These are phyloP conservation scores for Portunus trituberculatus DNA, from an alignment of 1,140 invertebrate species.

Conservation along the genomic window DNA sequence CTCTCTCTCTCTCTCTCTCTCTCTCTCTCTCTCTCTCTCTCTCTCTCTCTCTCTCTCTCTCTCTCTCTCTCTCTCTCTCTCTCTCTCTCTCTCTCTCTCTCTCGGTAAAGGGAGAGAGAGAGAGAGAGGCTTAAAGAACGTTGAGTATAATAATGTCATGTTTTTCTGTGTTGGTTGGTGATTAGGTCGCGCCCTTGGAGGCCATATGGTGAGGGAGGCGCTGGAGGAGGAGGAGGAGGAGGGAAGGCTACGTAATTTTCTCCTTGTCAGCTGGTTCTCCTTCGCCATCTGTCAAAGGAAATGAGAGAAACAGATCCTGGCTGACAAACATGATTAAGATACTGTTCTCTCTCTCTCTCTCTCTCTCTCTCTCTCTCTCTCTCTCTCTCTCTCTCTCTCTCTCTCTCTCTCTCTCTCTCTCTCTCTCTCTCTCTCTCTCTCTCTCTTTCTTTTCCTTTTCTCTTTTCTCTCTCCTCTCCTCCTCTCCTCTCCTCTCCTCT, in stretches of 20 bases:
- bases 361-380: constrained; percentile 33
- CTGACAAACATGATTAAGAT: background rate
- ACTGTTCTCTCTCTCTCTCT: constrained; percentile 4
- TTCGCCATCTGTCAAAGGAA: constrained; percentile 5
- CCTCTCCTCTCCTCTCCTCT: too few relatives aligned
- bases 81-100: constrained; percentile 27
- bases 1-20: constrained; percentile 8
- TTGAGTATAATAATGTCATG: background rate
- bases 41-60: background rate
- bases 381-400: background rate
- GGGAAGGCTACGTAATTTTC: background rate
- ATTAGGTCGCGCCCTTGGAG: background rate
- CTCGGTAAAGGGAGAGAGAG: background rate
- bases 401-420: background rate
- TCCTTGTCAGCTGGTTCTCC: background rate
- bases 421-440: background rate
- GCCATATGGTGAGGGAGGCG: background rate
- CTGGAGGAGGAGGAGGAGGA: background rate
- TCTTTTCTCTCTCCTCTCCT: background rate
- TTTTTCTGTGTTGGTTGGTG: background rate
- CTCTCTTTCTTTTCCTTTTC: background rate
- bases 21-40: background rate
- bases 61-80: background rate
- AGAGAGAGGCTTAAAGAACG: too few relatives aligned
- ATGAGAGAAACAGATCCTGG: background rate